A percentile compares a stretch with the other conserved stretches of the same genome.
Conservation (phyloP, 2,113 vertebrate genomes). For the Pandion haliaetus region DNA sequence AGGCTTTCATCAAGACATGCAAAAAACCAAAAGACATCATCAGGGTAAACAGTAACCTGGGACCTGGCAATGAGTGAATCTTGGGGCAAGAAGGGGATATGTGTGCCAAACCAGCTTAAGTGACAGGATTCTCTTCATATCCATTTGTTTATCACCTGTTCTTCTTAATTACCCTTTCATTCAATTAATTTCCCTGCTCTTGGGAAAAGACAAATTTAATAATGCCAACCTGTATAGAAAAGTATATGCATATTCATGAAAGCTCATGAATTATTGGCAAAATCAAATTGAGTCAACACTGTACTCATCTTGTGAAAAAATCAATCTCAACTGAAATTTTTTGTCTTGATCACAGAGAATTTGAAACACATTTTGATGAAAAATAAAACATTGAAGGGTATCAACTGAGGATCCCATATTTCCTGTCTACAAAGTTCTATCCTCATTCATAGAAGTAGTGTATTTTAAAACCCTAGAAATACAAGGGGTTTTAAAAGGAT, state of each 20-base stretch:
- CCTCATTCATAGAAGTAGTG: neutral
- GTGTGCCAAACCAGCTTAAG: neutral
- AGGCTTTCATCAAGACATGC: neutral
- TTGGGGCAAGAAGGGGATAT: neutral
- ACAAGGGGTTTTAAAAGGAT: neutral
- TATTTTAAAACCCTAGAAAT: neutral
- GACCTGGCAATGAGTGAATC: neutral
- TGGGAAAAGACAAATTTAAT: conserved; percentile 61
- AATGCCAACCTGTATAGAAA: conserved; percentile 24
- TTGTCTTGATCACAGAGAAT: neutral
- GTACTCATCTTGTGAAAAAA: conserved; percentile 4
- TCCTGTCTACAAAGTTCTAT: neutral
- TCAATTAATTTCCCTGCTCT: conserved; percentile 47
- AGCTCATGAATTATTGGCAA: conserved; percentile 66
- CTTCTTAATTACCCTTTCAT: conserved; percentile 40
- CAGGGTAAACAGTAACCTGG: neutral
- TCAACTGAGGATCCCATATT: neutral
- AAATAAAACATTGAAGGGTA: neutral
- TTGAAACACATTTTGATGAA: conserved; percentile 16
- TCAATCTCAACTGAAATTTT: conserved; percentile 25
- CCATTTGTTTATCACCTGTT: conserved; percentile 43
- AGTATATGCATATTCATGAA: conserved; percentile 62
- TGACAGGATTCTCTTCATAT: neutral
- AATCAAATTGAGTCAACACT: conserved; percentile 47
- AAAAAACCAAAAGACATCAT: neutral